phyloP scores from a whole-genome alignment of 1,140 invertebrate genomes.

The Ips nitidus region DNA sequence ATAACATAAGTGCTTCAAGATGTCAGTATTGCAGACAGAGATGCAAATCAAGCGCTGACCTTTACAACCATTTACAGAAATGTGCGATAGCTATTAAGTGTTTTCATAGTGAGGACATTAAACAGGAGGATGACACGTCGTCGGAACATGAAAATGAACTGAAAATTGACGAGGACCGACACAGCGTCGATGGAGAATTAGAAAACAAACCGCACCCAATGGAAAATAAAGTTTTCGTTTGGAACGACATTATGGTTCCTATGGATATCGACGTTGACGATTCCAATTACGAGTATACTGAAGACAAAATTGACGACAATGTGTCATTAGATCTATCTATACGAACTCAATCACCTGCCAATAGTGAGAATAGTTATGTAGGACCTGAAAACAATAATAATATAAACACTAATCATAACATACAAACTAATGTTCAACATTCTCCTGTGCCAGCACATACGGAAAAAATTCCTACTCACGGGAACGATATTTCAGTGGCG shows the following conservation, averaged over 20 bases:
- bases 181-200: conserved; percentile 47
- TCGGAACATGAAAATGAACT: conserved; percentile 51
- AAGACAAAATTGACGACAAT: conserved; percentile 47
- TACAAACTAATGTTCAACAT: conserved; percentile 20
- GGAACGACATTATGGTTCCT: conserved; percentile 61
- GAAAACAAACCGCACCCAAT: conserved; percentile 64
- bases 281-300: conserved; percentile 50
- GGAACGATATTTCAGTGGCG: conserved; percentile 51
- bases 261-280: conserved; percentile 51
- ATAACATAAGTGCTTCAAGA: conserved; percentile 68
- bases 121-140: conserved; percentile 33
- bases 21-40: conserved; percentile 83
- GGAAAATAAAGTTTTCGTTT: conserved; percentile 76
- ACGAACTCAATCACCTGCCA: conserved; percentile 48
- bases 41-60: conserved; percentile 78
- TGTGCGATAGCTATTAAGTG: conserved; percentile 60
- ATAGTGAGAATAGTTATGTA: conserved; percentile 46
- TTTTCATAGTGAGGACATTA: conserved; percentile 30
- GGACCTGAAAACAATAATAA: conserved; percentile 36
- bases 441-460: conserved; percentile 32
- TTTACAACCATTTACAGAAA: conserved; percentile 70
- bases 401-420: conserved; percentile 23
- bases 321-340: conserved; percentile 46
- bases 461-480: conserved; percentile 52
- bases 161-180: conserved; percentile 43